phyloP scores from a whole-genome alignment of 1,140 invertebrate species.

The Drosophila gunungcola region DNA sequence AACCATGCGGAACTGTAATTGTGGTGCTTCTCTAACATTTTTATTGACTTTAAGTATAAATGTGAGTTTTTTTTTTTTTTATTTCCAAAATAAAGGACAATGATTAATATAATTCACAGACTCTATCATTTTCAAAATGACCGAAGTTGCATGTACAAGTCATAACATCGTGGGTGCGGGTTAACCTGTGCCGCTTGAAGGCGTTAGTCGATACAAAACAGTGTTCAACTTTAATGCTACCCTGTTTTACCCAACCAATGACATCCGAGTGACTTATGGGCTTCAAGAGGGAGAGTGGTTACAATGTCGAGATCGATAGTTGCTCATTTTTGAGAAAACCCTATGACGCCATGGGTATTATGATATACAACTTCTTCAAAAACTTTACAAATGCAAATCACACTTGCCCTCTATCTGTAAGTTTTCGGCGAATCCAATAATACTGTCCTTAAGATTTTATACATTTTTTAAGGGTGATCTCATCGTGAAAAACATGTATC shows the following conservation, averaged over 20 bases:
- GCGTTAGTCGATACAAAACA: not conserved
- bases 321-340: constrained; percentile 1
- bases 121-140: not conserved
- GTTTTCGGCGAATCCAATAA: not conserved
- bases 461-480: not conserved
- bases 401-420: constrained; percentile 1
- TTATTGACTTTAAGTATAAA: not conserved
- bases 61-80: not conserved
- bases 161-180: constrained; percentile 2
- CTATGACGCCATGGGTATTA: not conserved
- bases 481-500: not conserved
- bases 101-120: not conserved
- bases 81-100: not conserved
- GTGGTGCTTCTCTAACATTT: not conserved
- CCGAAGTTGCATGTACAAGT: not conserved
- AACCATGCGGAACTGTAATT: not conserved
- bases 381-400: constrained; percentile 6
- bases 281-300: constrained; percentile 6
- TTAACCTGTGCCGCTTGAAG: constrained; percentile 4
- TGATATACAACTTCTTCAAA: not conserved
- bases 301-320: not conserved
- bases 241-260: not conserved
- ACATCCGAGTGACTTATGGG: not conserved
- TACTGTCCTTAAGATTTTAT: not conserved
- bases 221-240: constrained; percentile 1